Conservation (phyloP, 2,113 vertebrate genomes). For the Theropithecus gelada region DNA sequence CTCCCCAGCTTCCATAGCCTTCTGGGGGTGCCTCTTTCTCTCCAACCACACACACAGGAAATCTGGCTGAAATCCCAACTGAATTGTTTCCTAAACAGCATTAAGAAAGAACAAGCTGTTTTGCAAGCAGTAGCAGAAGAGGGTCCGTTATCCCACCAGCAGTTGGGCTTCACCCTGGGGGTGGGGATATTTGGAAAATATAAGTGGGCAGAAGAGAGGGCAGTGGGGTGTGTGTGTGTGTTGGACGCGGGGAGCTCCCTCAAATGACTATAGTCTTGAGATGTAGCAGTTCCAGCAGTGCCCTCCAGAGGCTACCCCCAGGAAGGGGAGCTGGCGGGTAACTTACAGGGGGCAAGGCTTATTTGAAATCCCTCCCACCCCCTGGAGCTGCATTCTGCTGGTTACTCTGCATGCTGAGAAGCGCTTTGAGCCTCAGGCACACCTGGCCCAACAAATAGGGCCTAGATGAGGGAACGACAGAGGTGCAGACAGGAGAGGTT, state of each 20-base stretch:
- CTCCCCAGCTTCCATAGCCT: not conserved
- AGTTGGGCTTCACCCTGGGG: conserved; percentile 29
- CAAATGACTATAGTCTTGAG: not conserved
- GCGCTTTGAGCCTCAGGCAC: not conserved
- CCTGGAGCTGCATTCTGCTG: not conserved
- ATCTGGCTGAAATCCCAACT: conserved; percentile 67
- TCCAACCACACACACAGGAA: conserved; percentile 44
- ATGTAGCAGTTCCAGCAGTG: not conserved
- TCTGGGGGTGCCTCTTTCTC: not conserved
- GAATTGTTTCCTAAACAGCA: conserved; percentile 48
- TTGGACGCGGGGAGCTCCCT: no score
- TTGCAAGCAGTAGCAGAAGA: conserved; percentile 52
- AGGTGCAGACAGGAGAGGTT: not conserved
- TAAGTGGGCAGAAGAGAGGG: not conserved
- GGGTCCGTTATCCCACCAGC: conserved; percentile 58
- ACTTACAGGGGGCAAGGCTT: not conserved
- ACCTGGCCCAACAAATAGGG: not conserved
- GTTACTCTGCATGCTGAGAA: not conserved
- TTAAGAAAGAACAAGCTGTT: conserved; percentile 61
- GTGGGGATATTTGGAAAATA: not conserved
- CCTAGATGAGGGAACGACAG: not conserved
- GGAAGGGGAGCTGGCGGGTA: not conserved
- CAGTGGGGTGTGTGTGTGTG: no score
- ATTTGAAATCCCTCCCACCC: not conserved
- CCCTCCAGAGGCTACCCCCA: not conserved